A percentile compares a stretch with the other conserved stretches of the same genome.
Conservation (phyloP, 2,797 vertebrate species). For the Pogonophryne albipinna region DNA sequence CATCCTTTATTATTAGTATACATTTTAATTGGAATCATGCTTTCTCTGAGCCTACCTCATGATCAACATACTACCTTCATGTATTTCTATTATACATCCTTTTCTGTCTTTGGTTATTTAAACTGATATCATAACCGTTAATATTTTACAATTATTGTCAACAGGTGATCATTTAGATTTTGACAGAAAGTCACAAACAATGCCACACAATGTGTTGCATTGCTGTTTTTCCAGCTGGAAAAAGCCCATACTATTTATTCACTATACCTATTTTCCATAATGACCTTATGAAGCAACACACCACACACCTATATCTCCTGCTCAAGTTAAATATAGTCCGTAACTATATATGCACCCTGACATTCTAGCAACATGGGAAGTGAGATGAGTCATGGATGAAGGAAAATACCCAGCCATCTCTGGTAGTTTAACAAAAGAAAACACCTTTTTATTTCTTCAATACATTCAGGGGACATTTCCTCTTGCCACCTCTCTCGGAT, state of each 20-base stretch:
- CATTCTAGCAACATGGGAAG: slow-evolving; percentile 38
- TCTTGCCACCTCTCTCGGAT: slow-evolving; percentile 44
- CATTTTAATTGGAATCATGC: slow-evolving; percentile 2
- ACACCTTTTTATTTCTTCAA: slow-evolving; percentile 10
- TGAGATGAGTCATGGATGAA: slow-evolving; percentile 48
- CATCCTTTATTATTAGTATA: background rate
- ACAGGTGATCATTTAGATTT: slow-evolving; percentile 16
- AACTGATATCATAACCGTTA: slow-evolving; percentile 5
- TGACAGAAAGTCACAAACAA: background rate
- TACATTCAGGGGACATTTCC: slow-evolving; percentile 58
- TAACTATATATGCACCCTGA: slow-evolving; percentile 48
- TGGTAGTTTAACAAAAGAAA: slow-evolving; percentile 27
- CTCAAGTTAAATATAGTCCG: slow-evolving; percentile 39
- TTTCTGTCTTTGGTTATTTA: slow-evolving; percentile 2
- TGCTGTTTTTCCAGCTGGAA: slow-evolving; percentile 27
- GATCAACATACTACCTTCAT: no score
- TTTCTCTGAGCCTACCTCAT: background rate
- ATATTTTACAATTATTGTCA: slow-evolving; percentile 28
- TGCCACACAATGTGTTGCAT: background rate
- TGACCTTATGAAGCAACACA: slow-evolving; percentile 18
- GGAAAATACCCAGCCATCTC: slow-evolving; percentile 41
- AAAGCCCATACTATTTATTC: background rate
- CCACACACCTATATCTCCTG: background rate
- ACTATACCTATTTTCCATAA: background rate
- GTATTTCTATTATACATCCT: background rate